A percentile compares a stretch with the other conserved stretches of the same genome.
Conservation (phyloP, 2,888 invertebrate genomes). For the Troilus luridus region DNA sequence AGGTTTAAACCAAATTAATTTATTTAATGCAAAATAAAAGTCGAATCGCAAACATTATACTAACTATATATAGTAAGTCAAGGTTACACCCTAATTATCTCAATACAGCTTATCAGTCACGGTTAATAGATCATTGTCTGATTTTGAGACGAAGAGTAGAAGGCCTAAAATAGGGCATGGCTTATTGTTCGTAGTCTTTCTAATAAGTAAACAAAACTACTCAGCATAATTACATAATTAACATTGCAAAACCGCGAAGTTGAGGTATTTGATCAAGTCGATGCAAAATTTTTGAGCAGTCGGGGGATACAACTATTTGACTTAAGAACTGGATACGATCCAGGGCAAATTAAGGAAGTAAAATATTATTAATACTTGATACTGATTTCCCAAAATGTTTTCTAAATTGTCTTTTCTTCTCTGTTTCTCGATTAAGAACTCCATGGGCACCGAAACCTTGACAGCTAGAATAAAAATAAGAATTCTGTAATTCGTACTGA, state of each 20-base stretch:
- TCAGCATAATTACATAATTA: neutral
- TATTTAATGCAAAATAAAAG: neutral
- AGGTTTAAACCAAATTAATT: neutral
- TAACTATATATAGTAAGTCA: slow-evolving; percentile 6
- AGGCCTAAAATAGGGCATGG: neutral
- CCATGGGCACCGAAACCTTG: too few relatives aligned
- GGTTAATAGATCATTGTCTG: slow-evolving; percentile 28
- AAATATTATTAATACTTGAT: too few relatives aligned
- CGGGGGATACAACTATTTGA: neutral
- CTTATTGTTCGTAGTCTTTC: neutral
- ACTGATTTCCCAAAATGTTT: neutral
- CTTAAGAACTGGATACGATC: too few relatives aligned
- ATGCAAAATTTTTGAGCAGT: neutral
- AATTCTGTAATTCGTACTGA: neutral
- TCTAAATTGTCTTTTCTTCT: too few relatives aligned
- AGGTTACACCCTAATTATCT: neutral
- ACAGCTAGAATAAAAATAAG: too few relatives aligned
- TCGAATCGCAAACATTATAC: neutral
- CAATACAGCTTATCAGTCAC: neutral
- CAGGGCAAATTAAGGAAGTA: too few relatives aligned
- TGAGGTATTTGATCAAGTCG: neutral
- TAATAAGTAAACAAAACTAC: slow-evolving; percentile 6
- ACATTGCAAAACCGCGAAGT: neutral
- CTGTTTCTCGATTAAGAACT: too few relatives aligned
- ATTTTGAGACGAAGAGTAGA: neutral